Evolutionary conservation across 1,140 invertebrate species (phyloP).

Genomic region (Drosophila pseudoobscura): DNA sequence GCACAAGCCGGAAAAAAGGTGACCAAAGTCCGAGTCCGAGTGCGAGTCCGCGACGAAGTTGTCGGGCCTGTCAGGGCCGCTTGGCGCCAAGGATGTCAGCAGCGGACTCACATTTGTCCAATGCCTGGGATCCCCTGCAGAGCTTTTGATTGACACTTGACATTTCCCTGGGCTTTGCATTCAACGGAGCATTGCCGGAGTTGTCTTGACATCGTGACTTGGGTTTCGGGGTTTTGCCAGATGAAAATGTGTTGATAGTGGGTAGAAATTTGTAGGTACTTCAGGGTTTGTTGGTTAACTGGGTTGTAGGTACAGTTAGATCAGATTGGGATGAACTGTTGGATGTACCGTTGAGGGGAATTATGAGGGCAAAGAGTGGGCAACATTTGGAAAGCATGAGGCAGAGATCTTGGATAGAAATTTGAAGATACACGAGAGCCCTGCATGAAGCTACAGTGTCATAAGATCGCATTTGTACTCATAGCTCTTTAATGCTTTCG

Average conservation of each 20-base stretch:
- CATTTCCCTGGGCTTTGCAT: conserved; percentile 51
- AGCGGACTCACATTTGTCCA: neutral
- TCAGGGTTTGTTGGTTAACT: conserved; percentile 46
- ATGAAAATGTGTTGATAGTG: conserved; percentile 62
- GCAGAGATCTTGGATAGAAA: neutral
- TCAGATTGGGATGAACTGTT: neutral
- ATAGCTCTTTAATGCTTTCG: too few relatives aligned
- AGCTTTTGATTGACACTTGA: conserved; percentile 74
- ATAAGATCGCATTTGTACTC: too few relatives aligned
- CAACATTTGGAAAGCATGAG: neutral
- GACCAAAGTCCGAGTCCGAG: conserved; percentile 1
- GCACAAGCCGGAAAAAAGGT: conserved; percentile 23
- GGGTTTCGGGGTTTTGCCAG: conserved; percentile 15
- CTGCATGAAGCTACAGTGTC: too few relatives aligned
- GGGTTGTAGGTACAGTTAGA: conserved; percentile 26
- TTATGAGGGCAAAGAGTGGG: neutral
- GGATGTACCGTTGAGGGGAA: conserved; percentile 12
- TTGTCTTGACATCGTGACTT: conserved; percentile 67
- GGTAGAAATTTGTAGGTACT: neutral
- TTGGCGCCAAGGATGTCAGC: conserved; percentile 62
- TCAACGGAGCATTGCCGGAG: conserved; percentile 44
- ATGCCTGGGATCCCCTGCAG: conserved; percentile 35
- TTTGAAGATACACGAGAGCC: too few relatives aligned
- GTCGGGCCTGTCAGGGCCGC: conserved; percentile 24
- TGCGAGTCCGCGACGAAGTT: neutral